Evolutionary conservation across 2,888 invertebrate species (phyloP), one percentile per base, ranked within the genome.

Genomic region (Drosophila helvetica): DNA sequence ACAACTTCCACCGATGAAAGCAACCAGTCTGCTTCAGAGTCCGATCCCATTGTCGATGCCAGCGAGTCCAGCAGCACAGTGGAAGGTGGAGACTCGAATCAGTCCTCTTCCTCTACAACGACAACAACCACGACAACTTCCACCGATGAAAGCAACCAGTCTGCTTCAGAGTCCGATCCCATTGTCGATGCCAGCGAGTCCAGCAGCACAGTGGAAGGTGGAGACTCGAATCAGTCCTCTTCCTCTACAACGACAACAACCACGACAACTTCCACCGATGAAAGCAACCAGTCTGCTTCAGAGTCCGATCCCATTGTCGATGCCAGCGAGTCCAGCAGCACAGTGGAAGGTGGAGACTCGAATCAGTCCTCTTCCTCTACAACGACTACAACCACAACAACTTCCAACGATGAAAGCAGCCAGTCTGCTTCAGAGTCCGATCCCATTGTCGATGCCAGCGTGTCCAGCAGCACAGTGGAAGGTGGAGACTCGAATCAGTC

Each of bases 81-180:
- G 0, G 18, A 22, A 12, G 33, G 12, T 51, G 51, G 51, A 30
- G 27, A 51, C 19, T 27, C 53, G 0, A 43, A 2, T 10, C 19
- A 47, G n/a, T 55, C 53, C 0, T 38, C 58, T 10, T 9, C 43
- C 1, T 47, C 58, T 30, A 7, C 52, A 30, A 53, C 53, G 1
- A 53, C 53, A 19, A 53, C 42, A 4, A 53, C 53, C 1, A 52
- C 52, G 1, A 53, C 52, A 17, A 8, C 17, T 17, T 43, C 52
- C 5, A 18, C 8, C 9, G 43, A 18, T 17, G 52, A 38, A 12
- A 17, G 9, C 43, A 8, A 43, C 6, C 38, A 52, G 18, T 7
- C 38, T 1, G 7, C 15, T 15, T 22, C 50, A 8, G 10, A 17
- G 9, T 27, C 50, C 9, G 27, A 17, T 0, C 50, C 50, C 15